Evolutionary conservation across 2,113 vertebrate genomes (phyloP).

Genomic region (Morone saxatilis): DNA sequence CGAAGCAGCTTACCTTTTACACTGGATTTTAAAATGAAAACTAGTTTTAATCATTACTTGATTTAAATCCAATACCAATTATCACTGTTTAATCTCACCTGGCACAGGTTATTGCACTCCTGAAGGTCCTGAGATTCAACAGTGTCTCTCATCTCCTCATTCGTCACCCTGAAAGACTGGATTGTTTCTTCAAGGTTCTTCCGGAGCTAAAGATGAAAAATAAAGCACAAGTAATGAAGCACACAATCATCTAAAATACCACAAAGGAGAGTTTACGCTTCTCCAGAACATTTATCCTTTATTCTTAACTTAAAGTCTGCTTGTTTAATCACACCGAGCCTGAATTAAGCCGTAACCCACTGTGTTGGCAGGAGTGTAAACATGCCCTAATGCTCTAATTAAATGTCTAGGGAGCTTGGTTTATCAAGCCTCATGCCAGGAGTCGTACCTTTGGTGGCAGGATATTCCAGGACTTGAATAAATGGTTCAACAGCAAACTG

Average conservation of each 20-base stretch:
- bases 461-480: constrained; percentile 87
- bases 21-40: too few relatives aligned
- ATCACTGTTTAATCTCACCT: constrained; percentile 80
- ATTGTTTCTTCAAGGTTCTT: constrained; percentile 91
- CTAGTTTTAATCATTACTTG: too few relatives aligned
- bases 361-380: not conserved
- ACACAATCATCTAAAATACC: not conserved
- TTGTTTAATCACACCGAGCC: not conserved
- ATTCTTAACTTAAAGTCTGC: not conserved
- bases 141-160: constrained; percentile 88
- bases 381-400: not conserved
- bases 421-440: not conserved
- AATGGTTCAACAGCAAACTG: constrained; percentile 92
- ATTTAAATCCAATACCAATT: too few relatives aligned
- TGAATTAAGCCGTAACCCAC: too few relatives aligned
- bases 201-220: constrained; percentile 79
- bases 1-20: too few relatives aligned
- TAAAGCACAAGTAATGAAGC: not conserved
- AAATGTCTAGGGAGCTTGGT: not conserved
- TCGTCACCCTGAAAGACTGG: constrained; percentile 91
- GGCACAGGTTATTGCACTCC: constrained; percentile 87
- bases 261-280: not conserved
- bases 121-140: constrained; percentile 75
- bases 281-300: not conserved
- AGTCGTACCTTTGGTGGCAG: constrained; percentile 88